Evolutionary conservation across 2,888 invertebrate genomes (phyloP), one percentile per base, ranked within the genome.

Genomic region (Torymus auratus): DNA sequence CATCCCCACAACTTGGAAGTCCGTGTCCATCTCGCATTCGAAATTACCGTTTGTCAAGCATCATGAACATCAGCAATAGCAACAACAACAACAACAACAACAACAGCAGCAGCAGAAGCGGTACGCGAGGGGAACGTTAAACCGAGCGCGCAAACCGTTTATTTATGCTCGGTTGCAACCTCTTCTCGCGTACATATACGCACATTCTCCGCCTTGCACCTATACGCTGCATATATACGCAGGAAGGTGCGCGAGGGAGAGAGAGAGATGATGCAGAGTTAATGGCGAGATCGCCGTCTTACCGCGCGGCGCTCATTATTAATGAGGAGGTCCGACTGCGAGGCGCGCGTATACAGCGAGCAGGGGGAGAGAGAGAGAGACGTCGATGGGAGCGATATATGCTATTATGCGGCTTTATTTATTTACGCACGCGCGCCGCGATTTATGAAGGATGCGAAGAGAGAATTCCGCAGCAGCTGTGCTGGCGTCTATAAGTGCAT

Each of bases 341-440:
- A 5, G 28, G 58, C 28, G 53, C 41, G 17, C 56, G 28, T 28
- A 41, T 14, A 67, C 52, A 12, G 13, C 41, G 7, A 2, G 7
- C 7, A 4, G 2, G 28, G 2, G 28, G 28, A 2, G 28, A 28
- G 28, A 28, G 28, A 23, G 67, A 23, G 28, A 70, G 53, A 77
- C 61, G 64, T 73, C 65, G 61, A 72, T 72, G 73, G 20, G 28
- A 58, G 71, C 58, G 60, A 61, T 55, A 61, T 23, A 23, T 17
- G 58, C 78, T 61, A 68, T 78, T 68, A 72, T 20, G 72, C 67
- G 4, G 53, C 68, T 78, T 73, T 78, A 73, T 78, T 72, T 73
- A 73, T 78, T 67, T 73, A 73, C 67, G 58, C 58, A 53, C n/a
- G n/a, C 28, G 14, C 3, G n/a, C 28, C 70, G 13, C 62, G 71